Conservation (phyloP, 2,888 invertebrate species). For the Girardia tigrina region DNA sequence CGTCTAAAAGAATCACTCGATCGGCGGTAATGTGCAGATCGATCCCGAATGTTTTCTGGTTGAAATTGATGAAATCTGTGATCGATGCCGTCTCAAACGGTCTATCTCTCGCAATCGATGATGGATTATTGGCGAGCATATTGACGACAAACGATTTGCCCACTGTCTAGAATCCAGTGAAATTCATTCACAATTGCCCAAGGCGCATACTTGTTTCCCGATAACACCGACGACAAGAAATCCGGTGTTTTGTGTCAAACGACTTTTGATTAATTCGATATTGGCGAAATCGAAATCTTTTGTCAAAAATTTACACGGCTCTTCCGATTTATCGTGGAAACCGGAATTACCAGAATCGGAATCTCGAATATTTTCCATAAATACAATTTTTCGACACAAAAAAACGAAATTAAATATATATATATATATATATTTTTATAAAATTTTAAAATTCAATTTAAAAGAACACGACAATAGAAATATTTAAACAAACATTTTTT, state of each 20-base stretch:
- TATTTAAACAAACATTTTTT: too few species aligned
- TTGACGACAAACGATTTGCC: constrained; percentile 14
- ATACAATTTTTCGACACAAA: too few species aligned
- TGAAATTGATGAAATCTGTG: neutral
- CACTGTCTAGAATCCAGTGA: too few species aligned
- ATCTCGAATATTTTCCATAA: neutral
- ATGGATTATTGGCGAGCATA: neutral
- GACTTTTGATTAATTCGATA: neutral
- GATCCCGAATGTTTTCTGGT: neutral
- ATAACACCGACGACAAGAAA: neutral
- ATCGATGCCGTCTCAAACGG: neutral
- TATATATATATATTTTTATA: too few species aligned
- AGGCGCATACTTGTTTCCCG: neutral
- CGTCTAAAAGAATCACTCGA: neutral
- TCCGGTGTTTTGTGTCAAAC: neutral
- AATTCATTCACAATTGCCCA: too few species aligned
- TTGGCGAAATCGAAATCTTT: neutral
- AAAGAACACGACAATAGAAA: too few species aligned
- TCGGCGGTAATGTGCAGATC: neutral
- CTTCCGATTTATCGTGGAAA: neutral
- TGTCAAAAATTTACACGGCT: neutral
- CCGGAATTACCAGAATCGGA: neutral
- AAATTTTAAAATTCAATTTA: too few species aligned
- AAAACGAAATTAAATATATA: too few species aligned
- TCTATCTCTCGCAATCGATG: neutral